Base-by-base conservation (phyloP, 2,797 vertebrate species). In the Phataginus tricuspis region DNA sequence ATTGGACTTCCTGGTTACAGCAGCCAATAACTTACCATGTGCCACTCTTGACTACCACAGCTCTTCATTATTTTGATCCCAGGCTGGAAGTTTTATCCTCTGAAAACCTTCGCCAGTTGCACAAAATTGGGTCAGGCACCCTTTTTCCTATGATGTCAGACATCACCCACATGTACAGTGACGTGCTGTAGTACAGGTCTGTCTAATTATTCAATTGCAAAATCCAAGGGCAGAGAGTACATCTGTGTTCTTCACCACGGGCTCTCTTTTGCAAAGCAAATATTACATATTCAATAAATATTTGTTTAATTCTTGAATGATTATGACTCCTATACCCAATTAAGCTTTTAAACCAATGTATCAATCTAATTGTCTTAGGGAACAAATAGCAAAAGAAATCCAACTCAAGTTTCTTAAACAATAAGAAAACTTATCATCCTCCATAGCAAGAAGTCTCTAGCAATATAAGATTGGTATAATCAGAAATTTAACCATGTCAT, bases 231-330 rank as follows among this genome's bases (percentile, higher is more conserved):
- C 4, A 83, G 27, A 7, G n/a, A 85, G 72, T 88, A 14, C 13
- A 90, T 66, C 16, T 61, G 42, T 66, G 14, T 34, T 55, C 37
- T 51, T 77, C 6, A 57, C 9, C 12, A 10, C 3, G 37, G 7
- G 34, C 14, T 93, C 7, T 77, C 9, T 89, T 92, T 74, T 66
- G 23, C 14, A 64, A 88, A 64, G 27, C 27, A 0, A 2, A 29
- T 34, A 0, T 66, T 72, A 84, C 9, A 86, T 79, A 66, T 8
- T 66, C 11, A 89, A 63, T 68, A 55, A 42, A 71, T 29, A 80
- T 14, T 84, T 74, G 18, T n/a, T 94, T 80, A 79, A 79, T 39
- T 93, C 18, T 93, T 94, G 16, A 55, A 57, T 86, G 72, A 72
- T 88, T 88, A 55, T 86, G 13, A 34, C 29, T 15, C 21, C 37